Evolutionary conservation across 2,888 invertebrate genomes (phyloP), one percentile per base, ranked within the genome.

Genomic region (Coleophora flavipennella): DNA sequence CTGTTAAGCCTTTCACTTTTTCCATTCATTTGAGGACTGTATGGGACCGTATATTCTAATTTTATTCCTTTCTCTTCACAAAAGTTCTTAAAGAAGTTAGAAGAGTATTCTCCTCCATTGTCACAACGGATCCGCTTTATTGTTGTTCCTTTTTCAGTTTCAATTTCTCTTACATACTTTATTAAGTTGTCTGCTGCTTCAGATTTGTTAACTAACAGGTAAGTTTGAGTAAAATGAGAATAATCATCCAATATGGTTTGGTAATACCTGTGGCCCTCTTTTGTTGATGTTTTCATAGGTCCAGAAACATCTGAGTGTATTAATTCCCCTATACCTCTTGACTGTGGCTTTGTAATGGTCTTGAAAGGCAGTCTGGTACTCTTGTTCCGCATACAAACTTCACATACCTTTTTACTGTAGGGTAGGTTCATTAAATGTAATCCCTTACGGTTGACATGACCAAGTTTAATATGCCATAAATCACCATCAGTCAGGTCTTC

Each of bases 131-230:
- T 43, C 36, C 39, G 44, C 33, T 37, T 46, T 2, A 48, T 40
- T 40, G 27, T 45, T 25, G 27, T 38, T 12, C 34, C 40, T 39
- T 29, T 46, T 33, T 46, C 33, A 35, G n/a, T 48, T 37, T 49
- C 39, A 20, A 47, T 13, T 36, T 27, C 33, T 8, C 27, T 42
- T 39, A 51, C 42, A 32, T 50, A 49, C 11, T 50, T 39, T 32
- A 51, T 45, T 33, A 50, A 28, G 9, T 41, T 48, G 8, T 44
- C 13, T 27, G 44, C 32, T 12, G 51, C 50, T 44, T 51, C 51
- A 37, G 12, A 36, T 41, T 51, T 51, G 10, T 40, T 37, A 36
- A 38, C 44, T 31, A 51, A 33, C 32, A 47, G 26, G 29, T 49
- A 46, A 11, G 42, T 40, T 10, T 36, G 29, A 20, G 14, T 32